Base-by-base conservation (phyloP, 2,797 vertebrate genomes). In the Schizopygopsis pylzovi region DNA sequence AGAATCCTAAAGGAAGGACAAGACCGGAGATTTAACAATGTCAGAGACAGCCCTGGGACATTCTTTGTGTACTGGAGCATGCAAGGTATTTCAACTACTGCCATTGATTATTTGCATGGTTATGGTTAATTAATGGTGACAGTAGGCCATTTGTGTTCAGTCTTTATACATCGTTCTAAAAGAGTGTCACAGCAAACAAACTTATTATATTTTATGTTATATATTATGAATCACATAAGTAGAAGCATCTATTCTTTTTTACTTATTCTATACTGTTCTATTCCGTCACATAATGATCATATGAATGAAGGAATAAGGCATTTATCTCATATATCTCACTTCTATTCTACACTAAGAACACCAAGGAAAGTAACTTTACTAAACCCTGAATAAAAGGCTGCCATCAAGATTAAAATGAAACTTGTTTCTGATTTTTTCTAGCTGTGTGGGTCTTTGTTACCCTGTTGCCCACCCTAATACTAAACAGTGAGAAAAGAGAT, bases 31-130 rank as follows among this genome's bases (percentile, higher is more conserved):
- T 96, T 97, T 83, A 93, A 95, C 93, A 90, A 92, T 75, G 94
- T 96, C 91, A 94, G 95, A 92, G 93, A 95, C 86, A 94, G 92
- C 89, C 95, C 95, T 20, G 93, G 94, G 91, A 92, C 91, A 52
- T 97, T 97, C 92, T 96, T 96, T 85, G 89, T 96, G 7, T 96
- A 96, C 63, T 96, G 95, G 96, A 97, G 92, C 77, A 25, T 96
- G 89, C 95, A 97, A 96, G 95, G 95, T 96, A 93, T 91, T 83
- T 90, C 16, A 77, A 84, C 79, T 79, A 67, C 37, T 47, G 65
- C 45, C 85, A 45, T 47, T 47, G 49, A 70, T 85, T 81, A 82
- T 81, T 83, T 61, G 54, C 13, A 77, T 65, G 45, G 67, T 78
- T 87, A 61, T 77, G 65, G 28, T 59, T 41, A 72, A 65, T 56